Conservation (phyloP, 2,888 invertebrate species). For the Acleris holmiana region DNA sequence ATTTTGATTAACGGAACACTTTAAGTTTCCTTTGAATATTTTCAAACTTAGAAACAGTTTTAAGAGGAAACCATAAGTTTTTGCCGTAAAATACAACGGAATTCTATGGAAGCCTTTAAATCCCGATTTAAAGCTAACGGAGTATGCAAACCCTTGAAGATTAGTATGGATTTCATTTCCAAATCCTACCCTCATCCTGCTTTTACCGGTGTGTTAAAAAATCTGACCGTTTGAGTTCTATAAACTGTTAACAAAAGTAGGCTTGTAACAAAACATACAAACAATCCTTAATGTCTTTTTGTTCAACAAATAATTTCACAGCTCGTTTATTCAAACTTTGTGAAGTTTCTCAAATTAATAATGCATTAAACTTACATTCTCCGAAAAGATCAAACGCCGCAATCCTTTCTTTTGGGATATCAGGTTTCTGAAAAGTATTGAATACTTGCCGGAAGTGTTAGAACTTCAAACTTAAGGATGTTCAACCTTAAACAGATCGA, state of each 20-base stretch:
- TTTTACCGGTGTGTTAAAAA: conserved; percentile 6
- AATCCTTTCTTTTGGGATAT: neutral
- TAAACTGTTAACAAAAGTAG: conserved; percentile 18
- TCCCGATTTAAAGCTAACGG: conserved; percentile 22
- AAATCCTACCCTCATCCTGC: conserved; percentile 23
- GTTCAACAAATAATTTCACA: conserved; percentile 50
- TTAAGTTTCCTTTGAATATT: no score
- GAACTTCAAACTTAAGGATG: conserved; percentile 11
- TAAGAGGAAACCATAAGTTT: no score
- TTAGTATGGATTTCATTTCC: conserved; percentile 24
- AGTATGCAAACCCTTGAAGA: conserved; percentile 33
- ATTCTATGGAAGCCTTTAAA: conserved; percentile 19
- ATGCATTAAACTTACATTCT: conserved; percentile 17
- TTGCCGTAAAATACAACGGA: conserved; percentile 15
- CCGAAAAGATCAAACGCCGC: conserved; percentile 8
- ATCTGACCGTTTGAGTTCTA: conserved; percentile 27
- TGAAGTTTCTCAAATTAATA: conserved; percentile 19
- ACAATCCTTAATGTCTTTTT: conserved; percentile 42
- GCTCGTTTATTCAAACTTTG: conserved; percentile 46
- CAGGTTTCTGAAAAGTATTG: conserved; percentile 16
- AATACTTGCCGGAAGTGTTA: conserved; percentile 23
- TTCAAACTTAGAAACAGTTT: neutral
- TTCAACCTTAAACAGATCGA: neutral
- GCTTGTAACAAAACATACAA: conserved; percentile 17
- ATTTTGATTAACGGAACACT: no score